A percentile compares a stretch with the other conserved stretches of the same genome.
phyloP scores from a whole-genome alignment of 37 sponge, comb jelly and placozoan genomes.

The Agelas oroides region DNA sequence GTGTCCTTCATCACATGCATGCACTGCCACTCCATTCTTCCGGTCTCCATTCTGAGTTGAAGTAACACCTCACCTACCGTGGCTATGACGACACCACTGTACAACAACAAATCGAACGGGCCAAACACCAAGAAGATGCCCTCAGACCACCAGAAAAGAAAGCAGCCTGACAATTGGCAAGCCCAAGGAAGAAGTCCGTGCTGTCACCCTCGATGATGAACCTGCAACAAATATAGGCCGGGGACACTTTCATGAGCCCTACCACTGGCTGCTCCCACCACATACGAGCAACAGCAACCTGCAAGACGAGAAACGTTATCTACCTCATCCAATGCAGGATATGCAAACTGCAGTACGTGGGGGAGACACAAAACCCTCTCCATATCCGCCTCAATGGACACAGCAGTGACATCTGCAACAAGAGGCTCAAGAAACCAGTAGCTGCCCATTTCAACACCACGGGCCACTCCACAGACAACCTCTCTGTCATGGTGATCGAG shows the following conservation, averaged over 20 bases:
- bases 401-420: not conserved
- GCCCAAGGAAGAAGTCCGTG: not conserved
- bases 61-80: not conserved
- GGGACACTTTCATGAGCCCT: not conserved
- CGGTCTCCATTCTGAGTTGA: no score
- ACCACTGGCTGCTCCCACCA: not conserved
- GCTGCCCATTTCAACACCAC: not conserved
- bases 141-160: not conserved
- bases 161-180: not conserved
- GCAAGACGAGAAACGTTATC: slow-evolving; percentile 4
- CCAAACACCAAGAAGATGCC: not conserved
- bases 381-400: slow-evolving; percentile 16
- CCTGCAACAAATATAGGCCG: not conserved
- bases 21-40: no score
- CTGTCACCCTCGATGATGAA: not conserved
- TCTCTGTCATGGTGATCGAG: not conserved
- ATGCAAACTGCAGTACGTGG: slow-evolving; percentile 3
- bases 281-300: slow-evolving; percentile 3
- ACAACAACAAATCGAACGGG: not conserved
- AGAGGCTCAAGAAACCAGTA: not conserved
- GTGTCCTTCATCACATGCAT: no score
- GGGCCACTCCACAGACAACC: not conserved
- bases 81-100: no score
- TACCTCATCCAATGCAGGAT: slow-evolving; percentile 8
- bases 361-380: slow-evolving; percentile 18